phyloP scores from a whole-genome alignment of 2,797 vertebrate genomes.

The Setipinna tenuifilis region DNA sequence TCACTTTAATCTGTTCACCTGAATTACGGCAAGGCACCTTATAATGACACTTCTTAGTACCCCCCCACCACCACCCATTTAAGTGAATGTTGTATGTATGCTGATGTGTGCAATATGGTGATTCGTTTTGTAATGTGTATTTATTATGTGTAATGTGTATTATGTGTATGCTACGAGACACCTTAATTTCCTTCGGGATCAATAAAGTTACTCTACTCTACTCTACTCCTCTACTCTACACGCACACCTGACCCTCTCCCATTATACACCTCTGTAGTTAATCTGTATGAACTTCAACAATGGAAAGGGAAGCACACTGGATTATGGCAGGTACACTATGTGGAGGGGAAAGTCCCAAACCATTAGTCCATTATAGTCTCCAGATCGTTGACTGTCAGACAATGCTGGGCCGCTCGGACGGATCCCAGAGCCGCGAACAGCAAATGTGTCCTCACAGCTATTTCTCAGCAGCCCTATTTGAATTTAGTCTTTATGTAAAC shows the following conservation, averaged over 20 bases:
- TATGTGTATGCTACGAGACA: too few species aligned
- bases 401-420: background rate
- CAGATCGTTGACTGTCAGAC: background rate
- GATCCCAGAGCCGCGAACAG: background rate
- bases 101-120: too few species aligned
- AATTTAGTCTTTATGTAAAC: slow-evolving; percentile 39
- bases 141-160: too few species aligned
- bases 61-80: too few species aligned
- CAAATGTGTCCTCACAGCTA: slow-evolving; percentile 6
- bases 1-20: too few species aligned
- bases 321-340: background rate
- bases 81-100: too few species aligned
- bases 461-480: slow-evolving; percentile 33
- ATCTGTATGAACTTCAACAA: background rate
- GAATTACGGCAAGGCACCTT: too few species aligned
- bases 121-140: too few species aligned
- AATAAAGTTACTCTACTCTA: too few species aligned
- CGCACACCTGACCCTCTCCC: background rate
- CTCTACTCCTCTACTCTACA: too few species aligned
- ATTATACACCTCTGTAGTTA: background rate
- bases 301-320: background rate
- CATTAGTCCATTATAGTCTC: background rate
- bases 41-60: too few species aligned
- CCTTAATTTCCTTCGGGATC: too few species aligned
- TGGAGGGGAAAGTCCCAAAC: background rate